phyloP scores from a whole-genome alignment of 1,140 invertebrate species.

The Bombus polaris region DNA sequence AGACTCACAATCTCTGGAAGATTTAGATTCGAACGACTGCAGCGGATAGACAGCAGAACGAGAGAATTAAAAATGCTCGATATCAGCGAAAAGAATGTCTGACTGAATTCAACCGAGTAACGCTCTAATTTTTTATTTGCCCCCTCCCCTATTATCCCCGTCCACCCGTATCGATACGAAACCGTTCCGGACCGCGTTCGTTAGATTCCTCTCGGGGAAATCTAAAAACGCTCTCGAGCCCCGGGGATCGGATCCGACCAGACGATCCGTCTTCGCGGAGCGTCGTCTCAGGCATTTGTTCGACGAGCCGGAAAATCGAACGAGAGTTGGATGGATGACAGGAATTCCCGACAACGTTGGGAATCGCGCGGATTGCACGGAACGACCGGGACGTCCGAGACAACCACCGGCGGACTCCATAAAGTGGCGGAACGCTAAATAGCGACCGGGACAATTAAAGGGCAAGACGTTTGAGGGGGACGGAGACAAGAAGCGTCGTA shows the following conservation, averaged over 20 bases:
- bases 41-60: background rate
- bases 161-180: slow-evolving; percentile 6
- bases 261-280: slow-evolving; percentile 54
- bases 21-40: background rate
- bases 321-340: slow-evolving; percentile 54
- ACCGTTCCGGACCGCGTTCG: background rate
- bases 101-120: slow-evolving; percentile 1
- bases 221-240: slow-evolving; percentile 41
- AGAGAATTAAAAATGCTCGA: slow-evolving; percentile 11
- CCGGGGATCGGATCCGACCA: slow-evolving; percentile 31
- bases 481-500: background rate
- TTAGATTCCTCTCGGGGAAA: slow-evolving; percentile 18
- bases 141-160: background rate
- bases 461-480: background rate
- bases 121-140: background rate
- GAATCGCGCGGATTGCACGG: slow-evolving; percentile 3
- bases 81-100: background rate
- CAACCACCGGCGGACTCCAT: background rate
- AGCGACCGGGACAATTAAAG: slow-evolving; percentile 10
- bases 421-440: background rate
- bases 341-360: slow-evolving; percentile 40
- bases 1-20: background rate
- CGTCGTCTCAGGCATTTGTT: slow-evolving; percentile 53
- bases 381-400: background rate
- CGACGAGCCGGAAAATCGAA: slow-evolving; percentile 63